Percentiles rank a stretch among this genome's conserved stretches.
Conservation (phyloP, 2,888 invertebrate species). For the Metalampra italica region DNA sequence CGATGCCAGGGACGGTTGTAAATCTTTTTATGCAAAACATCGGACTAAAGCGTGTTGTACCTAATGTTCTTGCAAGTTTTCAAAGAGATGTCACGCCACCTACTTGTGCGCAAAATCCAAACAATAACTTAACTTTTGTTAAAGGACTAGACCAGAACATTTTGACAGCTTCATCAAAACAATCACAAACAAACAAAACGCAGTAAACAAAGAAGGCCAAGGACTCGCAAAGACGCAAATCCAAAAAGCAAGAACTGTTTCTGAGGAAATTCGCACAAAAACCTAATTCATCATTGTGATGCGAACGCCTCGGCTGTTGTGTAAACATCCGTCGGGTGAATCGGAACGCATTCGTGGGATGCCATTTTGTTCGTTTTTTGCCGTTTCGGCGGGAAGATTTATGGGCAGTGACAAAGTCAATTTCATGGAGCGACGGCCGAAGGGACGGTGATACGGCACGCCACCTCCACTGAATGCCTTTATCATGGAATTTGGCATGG, state of each 20-base stretch:
- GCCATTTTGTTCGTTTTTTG: constrained; percentile 49
- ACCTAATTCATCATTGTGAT: constrained; percentile 32
- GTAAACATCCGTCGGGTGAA: constrained; percentile 65
- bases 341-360: constrained; percentile 46
- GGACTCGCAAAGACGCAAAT: constrained; percentile 32
- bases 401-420: constrained; percentile 74
- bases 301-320: constrained; percentile 53
- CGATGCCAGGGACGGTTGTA: constrained; percentile 34
- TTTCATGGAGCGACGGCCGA: constrained; percentile 65
- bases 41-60: constrained; percentile 13
- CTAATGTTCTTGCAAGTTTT: constrained; percentile 5
- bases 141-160: constrained; percentile 12
- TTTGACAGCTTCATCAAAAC: constrained; percentile 36
- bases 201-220: constrained; percentile 17
- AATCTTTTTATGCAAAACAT: constrained; percentile 33
- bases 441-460: constrained; percentile 54
- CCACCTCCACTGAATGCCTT: constrained; percentile 38
- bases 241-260: constrained; percentile 31
- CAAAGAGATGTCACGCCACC: no score
- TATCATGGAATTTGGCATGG: constrained; percentile 62
- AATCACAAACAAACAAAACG: neutral
- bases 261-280: constrained; percentile 44
- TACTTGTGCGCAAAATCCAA: no score
- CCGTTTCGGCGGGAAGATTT: constrained; percentile 62
- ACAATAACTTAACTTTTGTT: neutral